phyloP scores from a whole-genome alignment of 1,140 invertebrate species.

The Brachionus calyciflorus region DNA sequence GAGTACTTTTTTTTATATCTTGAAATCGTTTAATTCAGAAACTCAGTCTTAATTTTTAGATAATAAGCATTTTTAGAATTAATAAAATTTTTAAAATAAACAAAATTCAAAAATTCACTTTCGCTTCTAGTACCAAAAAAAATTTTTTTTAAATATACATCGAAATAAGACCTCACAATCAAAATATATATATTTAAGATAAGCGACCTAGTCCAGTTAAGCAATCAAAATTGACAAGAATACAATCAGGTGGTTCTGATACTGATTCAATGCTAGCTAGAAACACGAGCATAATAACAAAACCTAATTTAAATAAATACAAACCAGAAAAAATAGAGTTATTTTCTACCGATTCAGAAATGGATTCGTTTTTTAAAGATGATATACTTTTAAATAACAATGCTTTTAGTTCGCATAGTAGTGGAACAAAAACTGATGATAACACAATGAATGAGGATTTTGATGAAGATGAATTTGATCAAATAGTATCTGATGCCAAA shows the following conservation, averaged over 20 bases:
- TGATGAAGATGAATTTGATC: constrained; percentile 44
- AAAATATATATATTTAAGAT: neutral
- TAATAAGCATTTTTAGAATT: too few relatives aligned
- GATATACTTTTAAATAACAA: constrained; percentile 29
- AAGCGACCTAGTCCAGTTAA: constrained; percentile 1
- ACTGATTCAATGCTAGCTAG: constrained; percentile 30
- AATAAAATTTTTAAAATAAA: too few relatives aligned
- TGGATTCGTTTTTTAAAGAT: constrained; percentile 46
- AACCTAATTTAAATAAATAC: neutral
- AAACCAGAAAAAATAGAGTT: constrained; percentile 32
- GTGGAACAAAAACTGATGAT: constrained; percentile 18
- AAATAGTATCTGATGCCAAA: constrained; percentile 40
- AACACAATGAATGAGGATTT: constrained; percentile 35
- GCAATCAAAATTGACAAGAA: constrained; percentile 9
- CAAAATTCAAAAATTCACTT: too few relatives aligned
- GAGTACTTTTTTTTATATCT: too few relatives aligned
- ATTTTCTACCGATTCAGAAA: constrained; percentile 39
- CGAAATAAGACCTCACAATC: neutral
- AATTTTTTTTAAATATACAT: neutral
- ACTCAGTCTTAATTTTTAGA: too few relatives aligned
- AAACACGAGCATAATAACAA: neutral
- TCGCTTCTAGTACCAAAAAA: too few relatives aligned
- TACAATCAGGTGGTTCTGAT: constrained; percentile 34
- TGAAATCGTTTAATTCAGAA: too few relatives aligned
- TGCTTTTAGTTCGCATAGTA: constrained; percentile 9